A percentile compares a stretch with the other conserved stretches of the same genome.
Conservation (phyloP, 2,113 vertebrate species). For the Macaca fascicularis region T2T-MFA8v1.1 NC_088390.1:52334501-52335000, state of each 20-base stretch:
- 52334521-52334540: not conserved
- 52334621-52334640: not conserved
- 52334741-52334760: not conserved
- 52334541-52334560: not conserved
- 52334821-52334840: not conserved
- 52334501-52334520: not conserved
- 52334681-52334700: not conserved
- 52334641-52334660: not conserved
- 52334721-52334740: not conserved
- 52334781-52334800: not conserved
- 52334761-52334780: not conserved
- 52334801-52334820: not conserved
- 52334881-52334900: not conserved
- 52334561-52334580: not conserved
- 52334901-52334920: not conserved
- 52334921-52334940: not conserved
- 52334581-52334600: not conserved
- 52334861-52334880: not conserved
- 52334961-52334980: not conserved
- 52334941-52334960: not conserved
- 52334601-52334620: not conserved
- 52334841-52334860: not conserved
- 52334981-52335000: not conserved
- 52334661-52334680: not conserved
- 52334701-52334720: not conserved